Conservation (phyloP, 1,140 invertebrate genomes). For the Helicorthomorpha holstii region DNA sequence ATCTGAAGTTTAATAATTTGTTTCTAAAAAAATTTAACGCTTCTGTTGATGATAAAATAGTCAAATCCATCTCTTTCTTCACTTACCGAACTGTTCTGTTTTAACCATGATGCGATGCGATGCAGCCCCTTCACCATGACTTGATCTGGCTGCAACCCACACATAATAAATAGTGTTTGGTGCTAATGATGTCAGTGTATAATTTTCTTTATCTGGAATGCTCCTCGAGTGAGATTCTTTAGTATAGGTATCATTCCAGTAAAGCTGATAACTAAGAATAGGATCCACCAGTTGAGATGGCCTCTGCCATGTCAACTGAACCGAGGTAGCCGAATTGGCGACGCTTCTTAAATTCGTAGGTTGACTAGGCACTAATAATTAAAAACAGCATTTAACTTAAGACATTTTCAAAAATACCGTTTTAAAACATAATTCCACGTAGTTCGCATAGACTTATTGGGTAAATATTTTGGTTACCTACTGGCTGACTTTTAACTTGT, state of each 20-base stretch:
- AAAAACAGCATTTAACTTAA: too few relatives aligned
- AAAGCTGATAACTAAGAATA: conserved; percentile 86
- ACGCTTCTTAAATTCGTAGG: conserved; percentile 59
- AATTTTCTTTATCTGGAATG: conserved; percentile 61
- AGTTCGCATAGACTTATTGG: too few relatives aligned
- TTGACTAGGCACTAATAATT: conserved; percentile 67
- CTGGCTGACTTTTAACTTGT: conserved; percentile 91
- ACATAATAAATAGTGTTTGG: conserved; percentile 93
- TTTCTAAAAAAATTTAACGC: too few relatives aligned
- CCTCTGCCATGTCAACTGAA: conserved; percentile 73
- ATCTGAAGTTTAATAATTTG: too few relatives aligned
- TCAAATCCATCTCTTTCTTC: neutral
- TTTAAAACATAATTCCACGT: too few relatives aligned
- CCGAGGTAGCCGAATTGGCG: conserved; percentile 52
- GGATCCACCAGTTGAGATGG: conserved; percentile 78
- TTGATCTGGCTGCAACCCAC: conserved; percentile 81
- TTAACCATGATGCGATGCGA: conserved; percentile 83
- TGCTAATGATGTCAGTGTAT: conserved; percentile 69
- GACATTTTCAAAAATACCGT: too few relatives aligned
- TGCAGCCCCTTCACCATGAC: conserved; percentile 79
- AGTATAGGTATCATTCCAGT: conserved; percentile 92
- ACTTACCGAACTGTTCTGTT: conserved; percentile 93
- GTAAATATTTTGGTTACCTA: too few relatives aligned
- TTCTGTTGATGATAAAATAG: too few relatives aligned
- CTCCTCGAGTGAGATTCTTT: conserved; percentile 50